Base-by-base conservation (phyloP, 1,140 invertebrate species). In the Bactericera cockerelli region DNA sequence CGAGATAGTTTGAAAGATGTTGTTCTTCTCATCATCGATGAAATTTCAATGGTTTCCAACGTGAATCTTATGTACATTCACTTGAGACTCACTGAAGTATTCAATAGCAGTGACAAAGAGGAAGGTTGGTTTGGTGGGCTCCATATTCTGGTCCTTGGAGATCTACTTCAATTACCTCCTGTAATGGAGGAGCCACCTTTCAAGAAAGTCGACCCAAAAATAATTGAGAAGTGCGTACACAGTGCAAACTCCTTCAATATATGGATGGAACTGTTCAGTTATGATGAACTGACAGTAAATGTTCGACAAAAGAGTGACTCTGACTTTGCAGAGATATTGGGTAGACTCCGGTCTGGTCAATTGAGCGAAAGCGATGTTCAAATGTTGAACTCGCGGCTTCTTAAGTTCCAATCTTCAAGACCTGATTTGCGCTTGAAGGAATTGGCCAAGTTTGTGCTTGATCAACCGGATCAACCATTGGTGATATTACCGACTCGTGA, bases 21-120 rank as follows among this genome's bases (percentile, higher is more conserved):
- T 55, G 63, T 57, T 55, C 61, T 70, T 38, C 65, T 69, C 22
- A 67, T 69, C 24, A 69, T 70, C 36, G 66, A 68, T 59, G 65
- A 69, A 64, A 61, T 68, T 56, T 68, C 67, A 22, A 69, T 70
- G 69, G 62, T 70, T 60, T 68, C 66, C 28, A 69, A 67, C 58
- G 24, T 68, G 3, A 63, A 57, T 4, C 49, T 65, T 13, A 25
- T 61, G 53, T 64, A 64, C 38, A 63, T 65, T 24, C 42, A 62
- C 25, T 28, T 42, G 8, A 26, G 64, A 49, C 33, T 65, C 28
- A 19, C 19, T 11, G 57, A 64, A 56, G 61, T 64, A 21, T 64
- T 62, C 24, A 28, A 55, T 24, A 61, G 24, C 33, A 1, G 22
- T 61, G 57, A 61, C n/a, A 42, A 33, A 26, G 28, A 61, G 16